Evolutionary conservation across 2,113 vertebrate species (phyloP).

Genomic region (Oncorhynchus clarkii): DNA sequence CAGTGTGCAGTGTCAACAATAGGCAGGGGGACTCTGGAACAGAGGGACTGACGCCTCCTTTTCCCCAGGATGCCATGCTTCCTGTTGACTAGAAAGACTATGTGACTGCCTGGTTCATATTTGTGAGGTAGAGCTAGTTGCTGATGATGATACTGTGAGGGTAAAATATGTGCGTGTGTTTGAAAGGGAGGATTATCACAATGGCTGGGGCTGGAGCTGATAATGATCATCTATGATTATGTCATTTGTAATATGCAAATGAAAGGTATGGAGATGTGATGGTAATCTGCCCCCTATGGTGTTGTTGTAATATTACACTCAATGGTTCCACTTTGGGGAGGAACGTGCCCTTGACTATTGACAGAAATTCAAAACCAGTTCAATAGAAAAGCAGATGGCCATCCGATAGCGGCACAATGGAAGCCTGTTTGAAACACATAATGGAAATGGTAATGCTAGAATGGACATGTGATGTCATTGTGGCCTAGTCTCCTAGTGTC

Average conservation of each 20-base stretch:
- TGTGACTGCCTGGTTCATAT: background rate
- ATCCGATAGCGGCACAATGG: background rate
- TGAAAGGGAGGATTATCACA: background rate
- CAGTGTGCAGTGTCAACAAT: slow-evolving; percentile 4
- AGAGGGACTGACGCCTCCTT: slow-evolving; percentile 7
- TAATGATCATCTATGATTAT: background rate
- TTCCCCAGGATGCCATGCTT: slow-evolving; percentile 65
- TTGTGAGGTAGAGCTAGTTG: background rate
- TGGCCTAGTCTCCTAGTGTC: background rate
- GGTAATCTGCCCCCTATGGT: slow-evolving; percentile 25
- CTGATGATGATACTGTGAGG: too few species aligned
- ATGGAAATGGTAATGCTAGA: background rate
- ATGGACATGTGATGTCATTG: background rate
- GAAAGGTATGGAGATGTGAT: background rate
- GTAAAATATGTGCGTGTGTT: background rate
- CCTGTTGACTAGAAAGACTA: slow-evolving; percentile 22
- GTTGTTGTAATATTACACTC: background rate
- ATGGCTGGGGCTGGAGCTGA: background rate
- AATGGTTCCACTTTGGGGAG: background rate
- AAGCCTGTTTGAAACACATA: background rate
- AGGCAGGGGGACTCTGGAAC: background rate
- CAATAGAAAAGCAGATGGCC: background rate
- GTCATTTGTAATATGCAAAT: slow-evolving; percentile 1
- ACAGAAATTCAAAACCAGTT: background rate
- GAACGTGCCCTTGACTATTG: background rate